Conservation (phyloP, 2,888 invertebrate genomes). For the Acanthosoma haemorrhoidale region DNA sequence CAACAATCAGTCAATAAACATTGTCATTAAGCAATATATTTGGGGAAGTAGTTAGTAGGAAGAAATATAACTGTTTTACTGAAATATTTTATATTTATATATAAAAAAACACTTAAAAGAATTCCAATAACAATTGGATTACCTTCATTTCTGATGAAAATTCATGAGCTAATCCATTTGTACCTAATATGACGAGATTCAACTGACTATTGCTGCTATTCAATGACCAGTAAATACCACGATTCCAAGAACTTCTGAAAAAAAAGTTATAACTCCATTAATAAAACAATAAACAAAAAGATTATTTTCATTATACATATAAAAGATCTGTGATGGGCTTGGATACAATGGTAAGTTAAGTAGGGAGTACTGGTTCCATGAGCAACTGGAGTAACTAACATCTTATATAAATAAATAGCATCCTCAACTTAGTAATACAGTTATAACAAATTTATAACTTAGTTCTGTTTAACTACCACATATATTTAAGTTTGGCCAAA, state of each 20-base stretch:
- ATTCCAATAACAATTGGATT: conserved; percentile 30
- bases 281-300: conserved; percentile 19
- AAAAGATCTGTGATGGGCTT: background rate
- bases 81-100: background rate
- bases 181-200: conserved; percentile 83
- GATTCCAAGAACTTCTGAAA: conserved; percentile 57
- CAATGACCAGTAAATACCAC: conserved; percentile 59
- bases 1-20: background rate
- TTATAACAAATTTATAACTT: too few relatives aligned
- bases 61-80: background rate
- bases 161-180: conserved; percentile 79
- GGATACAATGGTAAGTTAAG: background rate
- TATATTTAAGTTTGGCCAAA: too few relatives aligned
- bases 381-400: too few relatives aligned
- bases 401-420: too few relatives aligned
- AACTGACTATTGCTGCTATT: conserved; percentile 65
- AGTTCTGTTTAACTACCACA: too few relatives aligned
- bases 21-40: background rate
- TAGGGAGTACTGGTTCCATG: too few relatives aligned
- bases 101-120: background rate
- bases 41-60: background rate
- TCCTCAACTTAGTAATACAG: too few relatives aligned
- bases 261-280: background rate
- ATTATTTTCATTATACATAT: background rate
- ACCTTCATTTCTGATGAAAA: conserved; percentile 76